Conservation (phyloP, 2,113 vertebrate genomes). For the Malaclemys terrapin region DNA sequence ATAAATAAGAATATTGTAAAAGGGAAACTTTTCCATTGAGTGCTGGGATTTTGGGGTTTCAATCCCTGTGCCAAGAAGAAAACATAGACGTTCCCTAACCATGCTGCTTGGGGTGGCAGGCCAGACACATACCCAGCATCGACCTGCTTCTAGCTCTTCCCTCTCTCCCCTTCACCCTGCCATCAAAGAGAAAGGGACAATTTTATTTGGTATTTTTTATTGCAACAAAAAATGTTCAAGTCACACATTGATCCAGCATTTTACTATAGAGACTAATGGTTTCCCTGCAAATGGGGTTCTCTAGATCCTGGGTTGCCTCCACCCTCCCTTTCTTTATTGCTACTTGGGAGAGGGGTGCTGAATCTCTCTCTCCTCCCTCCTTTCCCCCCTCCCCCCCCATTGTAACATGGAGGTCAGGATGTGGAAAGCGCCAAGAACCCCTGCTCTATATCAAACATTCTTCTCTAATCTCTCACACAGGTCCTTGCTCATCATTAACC, state of each 20-base stretch:
- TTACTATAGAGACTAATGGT: not conserved
- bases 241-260: not conserved
- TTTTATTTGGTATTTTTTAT: not conserved
- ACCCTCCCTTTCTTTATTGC: not conserved
- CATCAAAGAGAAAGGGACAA: not conserved
- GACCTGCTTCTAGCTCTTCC: not conserved
- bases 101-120: not conserved
- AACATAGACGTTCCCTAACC: not conserved
- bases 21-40: not conserved
- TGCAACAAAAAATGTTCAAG: not conserved
- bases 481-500: not conserved
- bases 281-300: not conserved
- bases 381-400: fast-evolving
- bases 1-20: not conserved
- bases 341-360: not conserved
- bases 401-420: not conserved
- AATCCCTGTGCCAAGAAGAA: not conserved
- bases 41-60: not conserved
- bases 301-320: not conserved
- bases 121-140: not conserved
- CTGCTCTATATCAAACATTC: not conserved
- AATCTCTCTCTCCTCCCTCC: not conserved
- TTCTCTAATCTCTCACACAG: not conserved
- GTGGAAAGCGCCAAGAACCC: not conserved
- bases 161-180: not conserved